phyloP scores from a whole-genome alignment of 2,888 invertebrate genomes.

The Apodemia duryi region DNA sequence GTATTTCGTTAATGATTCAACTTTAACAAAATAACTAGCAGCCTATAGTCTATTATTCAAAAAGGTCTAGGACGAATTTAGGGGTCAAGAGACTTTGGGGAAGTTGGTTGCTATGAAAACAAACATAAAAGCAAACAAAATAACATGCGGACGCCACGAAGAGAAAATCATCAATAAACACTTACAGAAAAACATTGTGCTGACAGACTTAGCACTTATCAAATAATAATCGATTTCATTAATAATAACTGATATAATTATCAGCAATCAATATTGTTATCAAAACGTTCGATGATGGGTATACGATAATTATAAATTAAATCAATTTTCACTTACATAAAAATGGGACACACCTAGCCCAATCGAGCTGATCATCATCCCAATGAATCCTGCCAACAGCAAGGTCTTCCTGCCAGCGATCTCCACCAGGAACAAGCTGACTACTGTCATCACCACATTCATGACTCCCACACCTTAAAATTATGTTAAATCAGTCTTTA shows the following conservation, averaged over 20 bases:
- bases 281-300: too few species aligned
- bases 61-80: too few species aligned
- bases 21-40: too few species aligned
- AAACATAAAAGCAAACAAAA: too few species aligned
- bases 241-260: not conserved
- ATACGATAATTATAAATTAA: too few species aligned
- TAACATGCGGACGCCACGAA: not conserved
- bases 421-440: slow-evolving; percentile 90
- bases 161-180: not conserved
- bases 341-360: slow-evolving; percentile 82
- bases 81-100: too few species aligned
- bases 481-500: not conserved
- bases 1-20: too few species aligned
- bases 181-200: not conserved
- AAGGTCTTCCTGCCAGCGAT: slow-evolving; percentile 90
- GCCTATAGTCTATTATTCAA: too few species aligned
- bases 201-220: not conserved
- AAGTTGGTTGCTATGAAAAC: too few species aligned
- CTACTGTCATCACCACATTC: slow-evolving; percentile 92
- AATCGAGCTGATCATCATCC: slow-evolving; percentile 87
- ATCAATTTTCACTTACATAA: slow-evolving; percentile 46
- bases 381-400: slow-evolving; percentile 86
- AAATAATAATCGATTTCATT: not conserved
- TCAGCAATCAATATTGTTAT: too few species aligned
- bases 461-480: slow-evolving; percentile 86